phyloP scores from a whole-genome alignment of 2,797 vertebrate genomes.

The Tapera naevia region DNA sequence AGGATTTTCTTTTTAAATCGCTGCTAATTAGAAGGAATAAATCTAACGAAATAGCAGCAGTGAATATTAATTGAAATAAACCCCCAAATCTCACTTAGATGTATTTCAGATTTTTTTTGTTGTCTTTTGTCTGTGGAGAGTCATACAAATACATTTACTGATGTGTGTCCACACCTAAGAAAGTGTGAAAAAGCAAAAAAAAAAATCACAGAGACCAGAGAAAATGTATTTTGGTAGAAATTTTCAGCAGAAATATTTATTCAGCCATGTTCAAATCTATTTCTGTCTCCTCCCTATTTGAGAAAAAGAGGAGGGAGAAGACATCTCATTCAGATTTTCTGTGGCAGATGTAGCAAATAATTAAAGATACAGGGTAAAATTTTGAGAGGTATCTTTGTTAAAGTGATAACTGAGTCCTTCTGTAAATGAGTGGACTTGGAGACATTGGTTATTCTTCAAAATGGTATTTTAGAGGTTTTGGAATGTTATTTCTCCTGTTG shows the following conservation, averaged over 20 bases:
- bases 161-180: background rate
- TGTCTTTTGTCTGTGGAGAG: background rate
- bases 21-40: slow-evolving; percentile 56
- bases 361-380: background rate
- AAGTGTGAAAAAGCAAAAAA: background rate
- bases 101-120: background rate
- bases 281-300: background rate
- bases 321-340: background rate
- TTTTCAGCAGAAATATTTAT: background rate
- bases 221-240: background rate
- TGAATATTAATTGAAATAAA: slow-evolving; percentile 54
- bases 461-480: background rate
- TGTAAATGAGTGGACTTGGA: background rate
- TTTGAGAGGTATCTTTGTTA: background rate
- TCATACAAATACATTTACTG: background rate
- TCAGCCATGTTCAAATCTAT: background rate
- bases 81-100: slow-evolving; percentile 4
- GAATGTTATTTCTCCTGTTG: background rate
- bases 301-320: background rate
- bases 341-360: background rate
- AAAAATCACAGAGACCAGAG: background rate
- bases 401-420: background rate
- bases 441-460: accelerated
- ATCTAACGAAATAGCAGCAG: slow-evolving; percentile 3
- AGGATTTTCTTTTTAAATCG: slow-evolving; percentile 53